phyloP scores from a whole-genome alignment of 2,888 invertebrate species.

The Phalangium opilio region DNA sequence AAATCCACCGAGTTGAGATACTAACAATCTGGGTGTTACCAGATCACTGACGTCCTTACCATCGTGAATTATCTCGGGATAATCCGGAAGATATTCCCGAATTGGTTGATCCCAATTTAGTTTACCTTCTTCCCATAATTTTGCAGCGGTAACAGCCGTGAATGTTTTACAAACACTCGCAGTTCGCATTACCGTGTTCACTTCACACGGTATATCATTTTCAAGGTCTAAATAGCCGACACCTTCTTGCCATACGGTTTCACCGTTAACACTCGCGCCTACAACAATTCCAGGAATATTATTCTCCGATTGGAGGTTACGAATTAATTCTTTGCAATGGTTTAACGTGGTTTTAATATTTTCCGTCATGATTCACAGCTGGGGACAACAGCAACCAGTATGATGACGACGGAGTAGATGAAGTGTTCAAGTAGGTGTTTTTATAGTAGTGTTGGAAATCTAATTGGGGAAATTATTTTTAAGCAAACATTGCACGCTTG shows the following conservation, averaged over 20 bases:
- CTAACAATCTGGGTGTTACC: constrained; percentile 38
- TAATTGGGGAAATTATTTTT: too few relatives aligned
- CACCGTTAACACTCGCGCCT: constrained; percentile 35
- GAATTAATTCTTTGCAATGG: background rate
- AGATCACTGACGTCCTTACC: constrained; percentile 30
- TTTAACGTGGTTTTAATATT: too few relatives aligned
- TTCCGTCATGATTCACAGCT: too few relatives aligned
- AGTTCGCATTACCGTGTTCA: constrained; percentile 40
- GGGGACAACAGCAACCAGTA: too few relatives aligned
- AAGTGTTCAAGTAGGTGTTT: too few relatives aligned
- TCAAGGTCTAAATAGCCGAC: constrained; percentile 41
- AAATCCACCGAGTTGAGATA: constrained; percentile 39
- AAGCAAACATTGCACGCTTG: too few relatives aligned
- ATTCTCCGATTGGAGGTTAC: background rate
- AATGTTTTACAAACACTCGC: constrained; percentile 44
- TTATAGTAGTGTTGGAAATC: too few relatives aligned
- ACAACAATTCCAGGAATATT: constrained; percentile 33
- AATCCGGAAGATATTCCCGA: constrained; percentile 38
- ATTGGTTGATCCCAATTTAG: constrained; percentile 39
- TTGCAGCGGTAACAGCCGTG: constrained; percentile 38
- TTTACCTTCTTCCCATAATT: constrained; percentile 36
- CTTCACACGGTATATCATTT: constrained; percentile 33
- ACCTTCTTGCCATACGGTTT: constrained; percentile 36
- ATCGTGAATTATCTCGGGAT: constrained; percentile 37
- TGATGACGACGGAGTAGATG: too few relatives aligned